These are phyloP conservation scores for Megamerina dolium DNA, from an alignment of 2,888 invertebrate genomes.

Conservation along the genomic window DNA sequence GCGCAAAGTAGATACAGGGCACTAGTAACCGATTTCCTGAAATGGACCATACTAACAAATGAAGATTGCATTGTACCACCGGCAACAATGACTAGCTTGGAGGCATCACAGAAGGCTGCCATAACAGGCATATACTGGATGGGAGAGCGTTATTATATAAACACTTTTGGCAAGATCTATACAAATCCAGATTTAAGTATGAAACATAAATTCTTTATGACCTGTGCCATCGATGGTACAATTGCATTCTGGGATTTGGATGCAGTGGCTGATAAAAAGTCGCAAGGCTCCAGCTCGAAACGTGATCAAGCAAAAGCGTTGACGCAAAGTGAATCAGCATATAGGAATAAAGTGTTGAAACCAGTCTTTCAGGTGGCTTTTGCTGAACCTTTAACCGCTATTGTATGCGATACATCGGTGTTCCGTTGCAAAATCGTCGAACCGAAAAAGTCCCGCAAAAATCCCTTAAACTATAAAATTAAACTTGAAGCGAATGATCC, in stretches of 20 bases:
- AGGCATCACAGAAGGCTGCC: constrained; percentile 58
- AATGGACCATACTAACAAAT: constrained; percentile 63
- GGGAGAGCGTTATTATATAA: constrained; percentile 56
- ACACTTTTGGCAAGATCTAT: constrained; percentile 56
- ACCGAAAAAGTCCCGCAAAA: constrained; percentile 14
- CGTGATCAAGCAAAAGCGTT: constrained; percentile 55
- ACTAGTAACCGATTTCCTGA: constrained; percentile 58
- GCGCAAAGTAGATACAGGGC: constrained; percentile 59
- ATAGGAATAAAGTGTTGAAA: constrained; percentile 57
- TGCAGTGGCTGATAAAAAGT: constrained; percentile 20
- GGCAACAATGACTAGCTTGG: constrained; percentile 58
- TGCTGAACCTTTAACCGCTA: constrained; percentile 49
- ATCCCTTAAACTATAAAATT: constrained; percentile 29
- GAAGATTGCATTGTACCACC: constrained; percentile 56
- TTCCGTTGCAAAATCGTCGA: constrained; percentile 26
- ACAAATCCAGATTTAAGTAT: constrained; percentile 44
- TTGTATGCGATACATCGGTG: constrained; percentile 36
- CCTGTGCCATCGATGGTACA: constrained; percentile 62
- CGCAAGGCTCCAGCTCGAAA: constrained; percentile 8
- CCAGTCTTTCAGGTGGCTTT: constrained; percentile 56
- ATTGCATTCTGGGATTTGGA: constrained; percentile 68
- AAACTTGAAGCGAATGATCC: constrained; percentile 24
- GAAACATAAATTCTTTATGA: constrained; percentile 58
- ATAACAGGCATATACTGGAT: constrained; percentile 65
- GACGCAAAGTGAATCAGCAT: constrained; percentile 56